Evolutionary conservation across 2,113 vertebrate genomes (phyloP), one percentile per base, ranked within the genome.

Genomic region (Paramisgurnus dabryanus): DNA sequence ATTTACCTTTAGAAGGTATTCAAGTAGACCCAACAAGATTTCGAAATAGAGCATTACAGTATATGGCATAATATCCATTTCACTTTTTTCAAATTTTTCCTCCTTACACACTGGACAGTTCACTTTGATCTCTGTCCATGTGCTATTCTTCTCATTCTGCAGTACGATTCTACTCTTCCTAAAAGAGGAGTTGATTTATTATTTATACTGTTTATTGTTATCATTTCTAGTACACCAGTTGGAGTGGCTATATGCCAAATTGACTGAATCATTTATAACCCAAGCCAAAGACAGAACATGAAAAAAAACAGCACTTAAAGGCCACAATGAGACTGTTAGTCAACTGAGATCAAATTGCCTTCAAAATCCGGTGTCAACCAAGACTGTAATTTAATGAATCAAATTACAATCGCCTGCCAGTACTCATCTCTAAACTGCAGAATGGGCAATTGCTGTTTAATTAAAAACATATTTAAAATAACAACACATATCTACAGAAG

Each of bases 101-200:
- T 53, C 80, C 43, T 18, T 75, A 66, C 50, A 22, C 67, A n/a
- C 58, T 50, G n/a, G 76, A 65, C 70, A 34, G 15, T 34, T 47
- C 34, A 60, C 79, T 81, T 83, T 83, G 81, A 85, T 81, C 66
- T 68, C 70, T 53, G 40, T 50, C 27, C 78, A 64, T 34, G 34
- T 61, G 72, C 61, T 45, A 58, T 58, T 67, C 45, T 22, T 41
- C 40, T 58, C 50, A 41, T 49, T 71, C 41, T 49, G 34, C 47
- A 13, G 60, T 64, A 66, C 22, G 9, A 67, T 55, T 47, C 18
- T 22, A 47, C 34, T 3, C 15, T 50, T 69, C 58, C 15, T 47
- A 72, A 72, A 68, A 78, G 27, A 64, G 53, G 7, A 63, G 41
- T 47, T 64, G 6, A 75, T 75, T 34, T 64, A 75, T 75, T 75